Conservation (phyloP, 2,888 invertebrate species). For the Cerastoderma edule region DNA sequence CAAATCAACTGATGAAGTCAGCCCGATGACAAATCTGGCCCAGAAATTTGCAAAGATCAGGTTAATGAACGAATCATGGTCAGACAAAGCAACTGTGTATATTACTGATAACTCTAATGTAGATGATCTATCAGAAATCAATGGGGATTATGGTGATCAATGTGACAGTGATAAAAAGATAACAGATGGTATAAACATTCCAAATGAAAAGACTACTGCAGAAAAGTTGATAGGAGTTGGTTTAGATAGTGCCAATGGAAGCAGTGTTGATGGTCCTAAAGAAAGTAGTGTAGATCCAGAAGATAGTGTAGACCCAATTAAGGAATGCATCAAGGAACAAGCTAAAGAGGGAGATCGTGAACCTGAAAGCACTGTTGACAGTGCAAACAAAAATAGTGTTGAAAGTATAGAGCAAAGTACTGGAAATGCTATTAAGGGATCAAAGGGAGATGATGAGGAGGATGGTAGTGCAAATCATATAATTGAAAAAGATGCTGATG, state of each 20-base stretch:
- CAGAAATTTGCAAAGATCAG: conserved; percentile 60
- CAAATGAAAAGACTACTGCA: too few relatives aligned
- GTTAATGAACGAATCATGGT: conserved; percentile 57
- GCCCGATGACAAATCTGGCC: conserved; percentile 63
- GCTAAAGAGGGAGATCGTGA: too few relatives aligned
- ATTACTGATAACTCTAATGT: conserved; percentile 13
- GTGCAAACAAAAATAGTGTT: too few relatives aligned
- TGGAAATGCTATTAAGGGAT: neutral
- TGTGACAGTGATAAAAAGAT: neutral
- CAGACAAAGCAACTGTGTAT: conserved; percentile 35
- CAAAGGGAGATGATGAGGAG: neutral
- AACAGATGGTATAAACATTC: neutral
- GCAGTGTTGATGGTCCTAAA: too few relatives aligned
- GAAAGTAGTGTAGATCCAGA: too few relatives aligned
- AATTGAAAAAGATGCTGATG: neutral
- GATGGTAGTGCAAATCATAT: neutral
- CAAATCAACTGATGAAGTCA: conserved; percentile 46
- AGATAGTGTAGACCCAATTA: too few relatives aligned
- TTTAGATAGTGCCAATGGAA: too few relatives aligned
- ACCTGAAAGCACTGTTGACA: too few relatives aligned
- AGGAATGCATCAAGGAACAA: too few relatives aligned
- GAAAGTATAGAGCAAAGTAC: too few relatives aligned
- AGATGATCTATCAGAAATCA: neutral
- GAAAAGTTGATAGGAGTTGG: too few relatives aligned
- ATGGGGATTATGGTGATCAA: neutral